Evolutionary conservation across 2,113 vertebrate genomes (phyloP), one percentile per base, ranked within the genome.

Genomic region (Crotalus helleri): DNA sequence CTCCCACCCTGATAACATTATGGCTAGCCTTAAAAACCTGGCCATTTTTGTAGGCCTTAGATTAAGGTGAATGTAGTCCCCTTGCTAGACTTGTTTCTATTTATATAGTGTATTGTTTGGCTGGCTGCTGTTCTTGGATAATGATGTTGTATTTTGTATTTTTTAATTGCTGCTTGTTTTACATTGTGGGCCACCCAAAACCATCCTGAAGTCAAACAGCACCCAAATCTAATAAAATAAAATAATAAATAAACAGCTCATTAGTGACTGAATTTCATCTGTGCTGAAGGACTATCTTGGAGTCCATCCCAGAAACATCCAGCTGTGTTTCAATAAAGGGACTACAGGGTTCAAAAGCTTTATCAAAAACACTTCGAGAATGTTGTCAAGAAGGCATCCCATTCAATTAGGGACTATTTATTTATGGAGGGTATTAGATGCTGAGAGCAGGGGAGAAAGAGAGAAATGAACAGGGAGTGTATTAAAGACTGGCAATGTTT

Each of bases 291-390:
- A 94, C 85, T 91, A 54, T 93, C 88, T 96, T 96, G 96, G 96
- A 97, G 92, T 51, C 91, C 69, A 92, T 95, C 94, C 95, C 96
- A 97, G 95, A 97, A 96, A 88, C 24, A 94, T 92, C 96, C 95
- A 96, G 94, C 96, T 97, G 95, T 93, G 95, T 94, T 97, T 96
- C 95, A 95, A 92, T 96, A 94, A 96, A 93, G 89, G 17, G 87
- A 88, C 94, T 91, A 46, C 0, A 0, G 61, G 87, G 91, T 95
- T 92, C 0, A 61, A 96, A 95, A 95, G 87, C n/a, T 90, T 87
- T 87, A 85, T 92, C 13, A 21, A 95, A 95, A 81, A 44, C 87
- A 95, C 93, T 93, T 94, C 89, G 88, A 96, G 94, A 94, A 33
- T 7, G 7, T 46, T 94, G 89, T 93, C 92, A 96, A 94, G 59